Evolutionary conservation across 2,113 vertebrate genomes (phyloP), one percentile per base, ranked within the genome.

Genomic region (Etheostoma cragini): DNA sequence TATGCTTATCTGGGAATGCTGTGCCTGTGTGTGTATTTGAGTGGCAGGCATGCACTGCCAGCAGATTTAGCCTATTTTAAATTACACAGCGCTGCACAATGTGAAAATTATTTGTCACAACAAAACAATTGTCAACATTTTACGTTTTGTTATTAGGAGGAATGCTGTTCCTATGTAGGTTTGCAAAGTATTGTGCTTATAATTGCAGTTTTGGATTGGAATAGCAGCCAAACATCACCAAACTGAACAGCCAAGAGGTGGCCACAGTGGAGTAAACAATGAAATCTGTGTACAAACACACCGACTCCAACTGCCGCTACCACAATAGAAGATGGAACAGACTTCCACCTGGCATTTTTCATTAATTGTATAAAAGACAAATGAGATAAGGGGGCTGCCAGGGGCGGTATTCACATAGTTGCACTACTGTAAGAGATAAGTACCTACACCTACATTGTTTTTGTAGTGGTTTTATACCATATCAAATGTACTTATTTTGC

Each of bases 91-190:
- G 47, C 62, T 70, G 85, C 81, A 72, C 75, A 87, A 80, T 81
- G 79, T 66, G 15, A 88, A 78, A 85, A 75, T 83, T 81, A 85
- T 88, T 90, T 86, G 74, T 89, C 87, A 79, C 72, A 87, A 87
- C 77, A 87, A 80, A 72, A 86, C 72, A 66, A 86, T 35, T 64
- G 87, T 82, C 70, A 71, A 80, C 82, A 82, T 71, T 72, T 88
- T 78, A 46, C 60, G 26, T 78, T 86, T 83, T 87, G 88, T 88
- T 77, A 61, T 83, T 30, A 30, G 56, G 80, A 80, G 88, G 11
- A 78, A 86, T 76, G 77, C 58, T 26, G 54, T 64, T 82, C 73
- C 67, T 4, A 60, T 7, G 15, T 38, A 71, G 80, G 62, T 86
- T 72, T 78, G 78, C 78, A 86, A 79, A 86, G 69, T 61, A 62